A percentile compares a stretch with the other conserved stretches of the same genome.
Conservation (phyloP, 1,140 invertebrate genomes). For the Drosophila sp. region DNA sequence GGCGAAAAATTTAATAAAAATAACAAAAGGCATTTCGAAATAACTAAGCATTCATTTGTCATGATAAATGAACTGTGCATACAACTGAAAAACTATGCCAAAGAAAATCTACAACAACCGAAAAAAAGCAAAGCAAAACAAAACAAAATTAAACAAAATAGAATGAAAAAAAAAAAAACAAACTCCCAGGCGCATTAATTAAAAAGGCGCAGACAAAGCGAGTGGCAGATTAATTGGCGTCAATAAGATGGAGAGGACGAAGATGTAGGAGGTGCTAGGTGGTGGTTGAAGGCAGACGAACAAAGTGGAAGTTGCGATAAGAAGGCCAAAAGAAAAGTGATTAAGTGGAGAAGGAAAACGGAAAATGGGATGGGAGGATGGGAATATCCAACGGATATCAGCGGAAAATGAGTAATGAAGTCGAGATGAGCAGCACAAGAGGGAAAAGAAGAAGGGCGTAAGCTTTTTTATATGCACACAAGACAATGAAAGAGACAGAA, state of each 20-base stretch:
- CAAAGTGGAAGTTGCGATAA: conserved; percentile 37
- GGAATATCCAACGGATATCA: conserved; percentile 74
- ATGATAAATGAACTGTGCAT: conserved; percentile 14
- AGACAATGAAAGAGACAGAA: conserved; percentile 48
- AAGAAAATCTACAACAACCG: conserved; percentile 2
- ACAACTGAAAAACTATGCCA: conserved; percentile 16
- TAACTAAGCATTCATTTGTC: conserved; percentile 10
- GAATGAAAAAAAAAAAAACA: conserved; percentile 26
- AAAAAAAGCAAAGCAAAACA: background rate
- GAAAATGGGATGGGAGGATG: conserved; percentile 3
- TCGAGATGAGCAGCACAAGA: conserved; percentile 44
- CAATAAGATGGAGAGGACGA: conserved; percentile 51
- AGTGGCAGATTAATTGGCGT: conserved; percentile 78
- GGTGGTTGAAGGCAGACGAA: conserved; percentile 5
- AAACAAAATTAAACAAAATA: conserved; percentile 37
- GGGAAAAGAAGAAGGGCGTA: conserved; percentile 7
- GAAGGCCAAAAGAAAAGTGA: conserved; percentile 58
- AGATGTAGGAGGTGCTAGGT: conserved; percentile 5
- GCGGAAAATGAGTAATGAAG: conserved; percentile 79
- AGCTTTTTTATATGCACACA: conserved; percentile 55
- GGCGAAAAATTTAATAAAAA: conserved; percentile 17
- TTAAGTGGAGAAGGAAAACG: conserved; percentile 52
- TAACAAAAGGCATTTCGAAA: conserved; percentile 21
- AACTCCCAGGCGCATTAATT: conserved; percentile 76
- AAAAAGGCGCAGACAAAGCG: conserved; percentile 78